phyloP scores from a whole-genome alignment of 2,888 invertebrate species.

The Theretra japonica region DNA sequence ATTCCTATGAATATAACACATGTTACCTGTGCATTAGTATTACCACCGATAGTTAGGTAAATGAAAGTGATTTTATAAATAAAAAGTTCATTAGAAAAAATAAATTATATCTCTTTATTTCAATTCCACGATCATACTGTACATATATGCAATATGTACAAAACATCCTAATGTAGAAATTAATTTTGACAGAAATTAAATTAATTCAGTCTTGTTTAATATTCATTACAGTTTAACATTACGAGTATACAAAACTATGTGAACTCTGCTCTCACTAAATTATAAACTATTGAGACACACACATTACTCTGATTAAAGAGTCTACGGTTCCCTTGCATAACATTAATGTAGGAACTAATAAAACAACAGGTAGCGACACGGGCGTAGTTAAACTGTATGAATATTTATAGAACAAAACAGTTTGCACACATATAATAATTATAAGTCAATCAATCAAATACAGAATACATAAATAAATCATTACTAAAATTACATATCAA shows the following conservation, averaged over 20 bases:
- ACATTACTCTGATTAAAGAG: not conserved
- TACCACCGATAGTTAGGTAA: not conserved
- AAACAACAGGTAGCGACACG: conserved; percentile 12
- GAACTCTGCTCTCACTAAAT: not conserved
- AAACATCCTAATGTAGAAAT: conserved; percentile 58
- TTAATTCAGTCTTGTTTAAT: conserved; percentile 79
- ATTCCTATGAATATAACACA: conserved; percentile 8
- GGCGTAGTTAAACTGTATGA: conserved; percentile 63
- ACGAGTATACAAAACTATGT: conserved; percentile 13
- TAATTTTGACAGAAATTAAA: conserved; percentile 68
- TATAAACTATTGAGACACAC: not conserved
- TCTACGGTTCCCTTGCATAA: conserved; percentile 26
- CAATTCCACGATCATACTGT: conserved; percentile 63
- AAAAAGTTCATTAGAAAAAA: conserved; percentile 71
- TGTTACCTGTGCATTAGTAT: conserved; percentile 38
- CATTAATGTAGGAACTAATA: conserved; percentile 36
- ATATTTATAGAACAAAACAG: conserved; percentile 37
- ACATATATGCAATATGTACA: conserved; percentile 68
- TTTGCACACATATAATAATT: conserved; percentile 1
- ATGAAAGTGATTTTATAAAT: conserved; percentile 47
- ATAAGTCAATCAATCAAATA: conserved; percentile 14
- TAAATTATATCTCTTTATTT: conserved; percentile 77
- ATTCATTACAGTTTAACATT: conserved; percentile 76
- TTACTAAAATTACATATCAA: conserved; percentile 30
- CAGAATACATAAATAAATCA: conserved; percentile 32